A percentile compares a stretch with the other conserved stretches of the same genome.
Evolutionary conservation across 1,140 invertebrate genomes (phyloP).

Genomic region (Pseudachorutes palmiensis): DNA sequence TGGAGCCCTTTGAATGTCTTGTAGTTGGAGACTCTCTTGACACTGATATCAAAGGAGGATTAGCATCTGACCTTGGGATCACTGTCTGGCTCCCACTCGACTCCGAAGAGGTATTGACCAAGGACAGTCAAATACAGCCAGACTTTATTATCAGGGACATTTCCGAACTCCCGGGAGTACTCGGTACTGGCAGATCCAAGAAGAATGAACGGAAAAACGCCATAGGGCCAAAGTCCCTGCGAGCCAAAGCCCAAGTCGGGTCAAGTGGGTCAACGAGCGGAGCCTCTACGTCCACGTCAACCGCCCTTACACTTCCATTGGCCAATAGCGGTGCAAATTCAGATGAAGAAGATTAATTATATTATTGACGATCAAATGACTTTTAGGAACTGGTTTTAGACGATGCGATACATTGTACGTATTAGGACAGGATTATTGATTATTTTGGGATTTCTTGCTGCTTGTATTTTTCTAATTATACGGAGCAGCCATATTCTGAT

Average conservation of each 20-base stretch:
- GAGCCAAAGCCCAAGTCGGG: neutral
- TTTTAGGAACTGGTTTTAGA: too few species aligned
- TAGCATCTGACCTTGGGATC: conserved; percentile 60
- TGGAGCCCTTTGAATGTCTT: conserved; percentile 61
- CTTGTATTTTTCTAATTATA: too few species aligned
- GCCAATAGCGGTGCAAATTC: too few species aligned
- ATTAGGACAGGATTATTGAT: too few species aligned
- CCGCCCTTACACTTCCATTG: too few species aligned
- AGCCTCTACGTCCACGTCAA: neutral
- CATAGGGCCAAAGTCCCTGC: neutral
- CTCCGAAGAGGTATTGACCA: conserved; percentile 20
- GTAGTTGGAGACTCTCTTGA: conserved; percentile 81
- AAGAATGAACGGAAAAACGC: conserved; percentile 14
- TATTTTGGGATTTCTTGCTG: too few species aligned
- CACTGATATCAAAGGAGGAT: conserved; percentile 72
- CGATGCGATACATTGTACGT: too few species aligned
- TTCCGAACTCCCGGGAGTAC: conserved; percentile 28
- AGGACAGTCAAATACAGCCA: conserved; percentile 23
- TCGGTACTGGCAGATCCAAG: conserved; percentile 29
- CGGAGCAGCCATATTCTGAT: too few species aligned
- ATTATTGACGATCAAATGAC: too few species aligned
- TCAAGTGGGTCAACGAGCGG: too few species aligned
- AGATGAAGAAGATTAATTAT: too few species aligned
- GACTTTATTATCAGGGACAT: conserved; percentile 39
- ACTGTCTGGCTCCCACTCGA: conserved; percentile 66